Base-by-base conservation (phyloP, 2,113 vertebrate species). In the Rhinoderma darwinii region DNA sequence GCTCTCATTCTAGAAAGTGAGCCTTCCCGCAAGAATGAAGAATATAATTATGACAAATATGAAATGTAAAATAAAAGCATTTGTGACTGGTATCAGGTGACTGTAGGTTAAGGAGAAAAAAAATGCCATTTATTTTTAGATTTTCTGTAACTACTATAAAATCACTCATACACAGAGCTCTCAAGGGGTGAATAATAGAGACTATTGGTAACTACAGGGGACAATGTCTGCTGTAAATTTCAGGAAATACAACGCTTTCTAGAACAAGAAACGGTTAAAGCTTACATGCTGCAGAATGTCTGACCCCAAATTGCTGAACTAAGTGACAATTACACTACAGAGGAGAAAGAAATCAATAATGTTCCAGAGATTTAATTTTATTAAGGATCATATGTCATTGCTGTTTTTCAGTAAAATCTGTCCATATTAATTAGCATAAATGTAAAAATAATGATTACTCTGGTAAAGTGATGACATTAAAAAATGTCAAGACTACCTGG, bases 321-420 rank as follows among this genome's bases (percentile, higher is more conserved):
- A 80, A 81, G 78, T 81, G 78, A 61, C 78, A 63, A 81, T 61
- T 63, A 81, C 37, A 61, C 22, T 61, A 63, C 56, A 63, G 78
- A 63, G 54, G 37, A 81, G 77, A 80, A 81, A 81, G 37, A 81
- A 81, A 81, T 81, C 78, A 81, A 81, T 81, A 81, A 61, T 63
- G 56, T 81, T 81, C 54, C 25, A 41, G 35, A 63, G 54, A 81
- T 81, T 61, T 15, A 61, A 63, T 81, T 81, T 81, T 80, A 80
- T 59, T 80, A 59, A 39, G 35, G 77, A 59, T 37, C 51, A 80
- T 59, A 80, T 51, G 39, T 80, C 78, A 81, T n/a, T 41, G 37
- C 54, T 81, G 56, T 81, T 81, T 61, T 27, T 61, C 78, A 61
- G 78, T 81, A 81, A n/a, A 79, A 30, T 39, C 43, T 15, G 37